phyloP scores from a whole-genome alignment of 2,888 invertebrate species.

The Phorcus lineatus region DNA sequence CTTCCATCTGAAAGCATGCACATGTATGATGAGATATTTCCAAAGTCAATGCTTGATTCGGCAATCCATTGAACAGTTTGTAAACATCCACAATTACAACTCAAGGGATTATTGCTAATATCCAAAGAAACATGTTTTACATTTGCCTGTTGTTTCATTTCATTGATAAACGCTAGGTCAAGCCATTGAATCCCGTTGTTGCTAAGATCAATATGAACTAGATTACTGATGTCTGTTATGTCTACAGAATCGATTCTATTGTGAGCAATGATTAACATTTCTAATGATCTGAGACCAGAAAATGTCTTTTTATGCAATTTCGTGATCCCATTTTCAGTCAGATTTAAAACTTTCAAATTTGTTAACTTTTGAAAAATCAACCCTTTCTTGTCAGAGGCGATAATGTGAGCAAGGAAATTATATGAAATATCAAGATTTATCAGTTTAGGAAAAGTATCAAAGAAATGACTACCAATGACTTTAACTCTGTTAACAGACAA shows the following conservation, averaged over 20 bases:
- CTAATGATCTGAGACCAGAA: not conserved
- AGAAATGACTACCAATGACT: not conserved
- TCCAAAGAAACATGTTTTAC: not conserved
- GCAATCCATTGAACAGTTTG: slow-evolving; percentile 12
- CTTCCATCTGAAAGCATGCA: not conserved
- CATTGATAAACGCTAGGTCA: not conserved
- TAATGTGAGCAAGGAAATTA: not conserved
- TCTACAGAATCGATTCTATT: not conserved
- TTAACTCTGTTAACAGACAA: slow-evolving; percentile 4
- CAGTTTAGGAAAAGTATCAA: slow-evolving; percentile 3
- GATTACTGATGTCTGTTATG: slow-evolving; percentile 1
- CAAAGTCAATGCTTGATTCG: not conserved
- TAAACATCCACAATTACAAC: slow-evolving; percentile 17
- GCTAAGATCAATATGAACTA: not conserved
- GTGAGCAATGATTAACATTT: not conserved
- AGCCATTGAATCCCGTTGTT: not conserved
- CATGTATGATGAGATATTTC: not conserved
- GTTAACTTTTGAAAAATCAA: not conserved
- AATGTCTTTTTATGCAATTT: not conserved
- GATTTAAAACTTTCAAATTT: not conserved
- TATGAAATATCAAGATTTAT: not conserved
- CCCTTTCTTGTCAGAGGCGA: not conserved
- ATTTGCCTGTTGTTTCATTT: not conserved
- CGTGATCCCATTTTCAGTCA: slow-evolving; percentile 8
- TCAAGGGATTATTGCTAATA: not conserved